Conservation (phyloP, 2,113 vertebrate species). For the Gobio gobio region DNA sequence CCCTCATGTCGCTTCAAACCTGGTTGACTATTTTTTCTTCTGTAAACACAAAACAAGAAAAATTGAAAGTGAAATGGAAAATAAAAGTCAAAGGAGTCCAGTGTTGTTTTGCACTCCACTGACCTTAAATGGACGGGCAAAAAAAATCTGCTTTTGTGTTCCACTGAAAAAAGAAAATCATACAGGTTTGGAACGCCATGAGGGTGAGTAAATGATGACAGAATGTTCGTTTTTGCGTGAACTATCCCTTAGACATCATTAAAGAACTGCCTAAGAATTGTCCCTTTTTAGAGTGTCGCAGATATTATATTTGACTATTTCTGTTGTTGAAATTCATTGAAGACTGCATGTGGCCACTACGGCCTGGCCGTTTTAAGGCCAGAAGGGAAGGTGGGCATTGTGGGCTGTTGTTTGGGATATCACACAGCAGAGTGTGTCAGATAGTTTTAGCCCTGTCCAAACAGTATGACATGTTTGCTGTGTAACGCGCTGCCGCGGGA, state of each 20-base stretch:
- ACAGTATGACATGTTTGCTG: conserved; percentile 43
- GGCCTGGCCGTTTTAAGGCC: neutral
- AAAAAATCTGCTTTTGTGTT: neutral
- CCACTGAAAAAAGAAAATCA: neutral
- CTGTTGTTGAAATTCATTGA: neutral
- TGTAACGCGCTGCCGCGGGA: conserved; percentile 29
- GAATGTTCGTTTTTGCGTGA: neutral
- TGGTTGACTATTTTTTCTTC: neutral
- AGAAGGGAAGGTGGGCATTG: conserved; percentile 16
- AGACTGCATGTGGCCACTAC: neutral
- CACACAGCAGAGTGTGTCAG: conserved; percentile 30
- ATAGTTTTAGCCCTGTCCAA: conserved; percentile 47
- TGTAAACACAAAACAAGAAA: neutral
- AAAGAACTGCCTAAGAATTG: neutral
- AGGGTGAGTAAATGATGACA: neutral
- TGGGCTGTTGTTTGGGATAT: conserved; percentile 28
- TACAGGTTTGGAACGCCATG: neutral
- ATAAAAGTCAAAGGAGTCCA: neutral
- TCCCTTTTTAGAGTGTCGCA: neutral
- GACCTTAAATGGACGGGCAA: neutral
- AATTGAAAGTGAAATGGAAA: too few relatives aligned
- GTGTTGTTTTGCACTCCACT: neutral
- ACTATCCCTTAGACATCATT: neutral
- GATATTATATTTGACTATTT: neutral
- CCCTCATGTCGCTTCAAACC: neutral